phyloP scores from a whole-genome alignment of 2,797 vertebrate species.

The Caiman crocodilus region DNA sequence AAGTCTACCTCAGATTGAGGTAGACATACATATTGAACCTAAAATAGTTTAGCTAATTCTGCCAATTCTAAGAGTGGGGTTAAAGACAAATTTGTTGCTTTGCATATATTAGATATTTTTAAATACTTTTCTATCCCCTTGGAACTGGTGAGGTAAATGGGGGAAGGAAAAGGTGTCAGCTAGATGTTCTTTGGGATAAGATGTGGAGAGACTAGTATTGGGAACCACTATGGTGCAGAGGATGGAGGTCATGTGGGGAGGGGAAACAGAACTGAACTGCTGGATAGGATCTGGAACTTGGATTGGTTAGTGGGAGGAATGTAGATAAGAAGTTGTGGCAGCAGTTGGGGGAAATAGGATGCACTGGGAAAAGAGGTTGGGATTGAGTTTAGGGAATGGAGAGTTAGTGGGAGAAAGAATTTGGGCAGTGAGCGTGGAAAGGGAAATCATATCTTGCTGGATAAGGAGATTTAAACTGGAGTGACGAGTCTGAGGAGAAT shows the following conservation, averaged over 20 bases:
- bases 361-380: neutral
- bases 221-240: neutral
- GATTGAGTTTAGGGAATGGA: neutral
- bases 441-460: neutral
- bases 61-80: neutral
- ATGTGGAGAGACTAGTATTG: neutral
- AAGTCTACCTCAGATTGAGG: neutral
- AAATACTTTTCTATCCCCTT: neutral
- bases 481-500: neutral
- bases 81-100: neutral
- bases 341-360: neutral
- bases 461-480: neutral
- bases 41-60: neutral
- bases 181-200: neutral
- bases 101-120: conserved; percentile 7
- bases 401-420: neutral
- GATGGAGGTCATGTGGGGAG: neutral
- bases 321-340: neutral
- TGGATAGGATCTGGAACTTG: neutral
- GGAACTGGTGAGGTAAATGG: neutral
- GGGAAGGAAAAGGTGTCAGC: neutral
- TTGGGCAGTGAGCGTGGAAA: neutral
- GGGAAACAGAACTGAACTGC: neutral
- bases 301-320: neutral
- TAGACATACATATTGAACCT: neutral